Percentiles rank a stretch among this genome's conserved stretches.
These are phyloP conservation scores for Allobates femoralis DNA, from an alignment of 2,797 vertebrate species.

Conservation along the genomic window DNA sequence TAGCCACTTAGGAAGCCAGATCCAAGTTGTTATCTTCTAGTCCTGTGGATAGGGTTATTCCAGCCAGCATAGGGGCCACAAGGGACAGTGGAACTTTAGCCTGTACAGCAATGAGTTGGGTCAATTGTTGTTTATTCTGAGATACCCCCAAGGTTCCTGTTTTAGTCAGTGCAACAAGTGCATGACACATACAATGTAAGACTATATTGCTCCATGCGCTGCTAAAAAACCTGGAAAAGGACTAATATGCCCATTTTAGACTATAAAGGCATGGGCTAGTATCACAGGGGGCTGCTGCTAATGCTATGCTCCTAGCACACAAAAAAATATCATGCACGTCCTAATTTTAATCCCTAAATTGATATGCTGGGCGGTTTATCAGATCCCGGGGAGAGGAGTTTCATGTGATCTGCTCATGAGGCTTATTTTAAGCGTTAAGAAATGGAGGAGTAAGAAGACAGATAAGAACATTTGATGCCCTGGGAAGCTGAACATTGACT, in stretches of 20 bases:
- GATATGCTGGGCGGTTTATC: constrained; percentile 10
- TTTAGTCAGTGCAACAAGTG: too few relatives aligned
- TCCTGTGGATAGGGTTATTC: too few relatives aligned
- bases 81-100: too few relatives aligned
- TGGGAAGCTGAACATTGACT: not conserved
- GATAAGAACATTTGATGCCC: constrained; percentile 9
- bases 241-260: not conserved
- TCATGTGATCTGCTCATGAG: not conserved
- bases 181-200: too few relatives aligned
- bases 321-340: not conserved
- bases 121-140: too few relatives aligned
- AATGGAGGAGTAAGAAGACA: not conserved
- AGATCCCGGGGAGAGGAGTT: not conserved
- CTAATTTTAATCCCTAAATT: constrained; percentile 5
- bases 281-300: not conserved
- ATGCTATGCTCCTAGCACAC: not conserved
- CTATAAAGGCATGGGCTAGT: not conserved
- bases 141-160: too few relatives aligned
- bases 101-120: too few relatives aligned
- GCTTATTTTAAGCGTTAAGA: not conserved
- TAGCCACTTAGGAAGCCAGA: too few relatives aligned
- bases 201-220: too few relatives aligned
- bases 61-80: too few relatives aligned
- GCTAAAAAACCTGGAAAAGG: not conserved
- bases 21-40: too few relatives aligned